Evolutionary conservation across 1,140 invertebrate genomes (phyloP), one percentile per base, ranked within the genome.

Genomic region (Bombus confusus): DNA sequence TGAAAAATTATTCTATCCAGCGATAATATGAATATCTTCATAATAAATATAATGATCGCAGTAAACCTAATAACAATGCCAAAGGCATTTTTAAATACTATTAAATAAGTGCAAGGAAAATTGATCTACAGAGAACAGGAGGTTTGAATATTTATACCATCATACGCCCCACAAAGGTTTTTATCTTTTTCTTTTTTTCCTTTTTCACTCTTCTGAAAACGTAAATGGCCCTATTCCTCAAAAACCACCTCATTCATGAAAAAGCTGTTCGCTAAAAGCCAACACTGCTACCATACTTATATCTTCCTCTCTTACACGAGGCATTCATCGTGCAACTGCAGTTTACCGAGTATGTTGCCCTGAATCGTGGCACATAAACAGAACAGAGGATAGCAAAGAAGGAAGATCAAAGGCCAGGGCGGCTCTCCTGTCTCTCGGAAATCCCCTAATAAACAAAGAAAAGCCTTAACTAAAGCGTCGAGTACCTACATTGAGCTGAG

Each of bases 371-470:
- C 39, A 52, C 64, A 52, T 34, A 69, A 52, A 69, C 64, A 47
- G 64, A 34, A 37, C 31, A 39, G 64, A 37, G 78, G 28, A 8
- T 59, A 59, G 75, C 15, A 80, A 52, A 47, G 43, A 69, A 47
- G 39, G 66, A 69, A 80, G 78, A 80, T 80, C 62, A 80, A 80
- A 80, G 43, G 64, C 43, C 31, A 34, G 13, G 18, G 28, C 75
- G 57, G 57, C n/a, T 31, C 37, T 77, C 41, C 59, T 76, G 52
- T 43, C 62, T 66, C n/a, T 66, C 15, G 13, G 22, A 68, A n/a
- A 39, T 41, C 34, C 52, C 47, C 66, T 52, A 52, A 52, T 76
- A 28, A 76, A 39, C 74, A 25, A 62, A n/a, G 74, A n/a, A n/a
- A 59, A 76, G 37, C 37, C 75, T 43, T 43, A 41, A 59, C 37